These are phyloP conservation scores for Ostrea edulis DNA, from an alignment of 1,140 invertebrate genomes.

Conservation along the genomic window DNA sequence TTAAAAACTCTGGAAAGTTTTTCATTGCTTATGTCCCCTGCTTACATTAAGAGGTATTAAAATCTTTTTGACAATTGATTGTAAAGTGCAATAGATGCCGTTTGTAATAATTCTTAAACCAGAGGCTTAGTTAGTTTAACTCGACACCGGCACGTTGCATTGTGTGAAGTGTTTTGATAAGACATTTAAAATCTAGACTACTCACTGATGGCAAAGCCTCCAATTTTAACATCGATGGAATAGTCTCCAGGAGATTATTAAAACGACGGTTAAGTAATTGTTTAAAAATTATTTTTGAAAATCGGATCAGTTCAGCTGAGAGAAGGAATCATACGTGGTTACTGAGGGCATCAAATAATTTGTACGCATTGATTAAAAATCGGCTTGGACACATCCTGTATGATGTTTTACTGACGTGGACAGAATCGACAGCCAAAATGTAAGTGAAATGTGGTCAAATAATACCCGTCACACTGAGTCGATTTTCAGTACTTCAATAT, in stretches of 20 bases:
- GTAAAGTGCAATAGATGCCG: not conserved
- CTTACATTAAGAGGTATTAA: not conserved
- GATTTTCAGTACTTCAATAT: not conserved
- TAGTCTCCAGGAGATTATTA: conserved; percentile 1
- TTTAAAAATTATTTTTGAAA: conserved; percentile 21
- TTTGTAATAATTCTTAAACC: conserved; percentile 17
- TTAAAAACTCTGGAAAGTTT: no score
- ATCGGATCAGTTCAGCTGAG: not conserved
- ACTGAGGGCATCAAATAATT: not conserved
- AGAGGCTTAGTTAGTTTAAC: conserved; percentile 28
- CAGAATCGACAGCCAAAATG: no score
- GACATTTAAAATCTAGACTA: not conserved
- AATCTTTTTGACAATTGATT: conserved; percentile 8
- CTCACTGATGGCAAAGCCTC: not conserved
- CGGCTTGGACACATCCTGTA: not conserved
- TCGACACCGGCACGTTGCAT: not conserved
- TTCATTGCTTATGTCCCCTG: not conserved
- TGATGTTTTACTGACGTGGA: not conserved
- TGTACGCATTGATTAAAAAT: not conserved
- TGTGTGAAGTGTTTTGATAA: conserved; percentile 12
- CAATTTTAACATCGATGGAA: not conserved
- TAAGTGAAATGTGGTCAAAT: not conserved
- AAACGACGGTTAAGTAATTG: not conserved
- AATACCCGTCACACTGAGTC: not conserved
- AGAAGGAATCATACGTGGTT: not conserved